phyloP scores from a whole-genome alignment of 2,797 vertebrate genomes.

The Halcyon smyrnensis region DNA sequence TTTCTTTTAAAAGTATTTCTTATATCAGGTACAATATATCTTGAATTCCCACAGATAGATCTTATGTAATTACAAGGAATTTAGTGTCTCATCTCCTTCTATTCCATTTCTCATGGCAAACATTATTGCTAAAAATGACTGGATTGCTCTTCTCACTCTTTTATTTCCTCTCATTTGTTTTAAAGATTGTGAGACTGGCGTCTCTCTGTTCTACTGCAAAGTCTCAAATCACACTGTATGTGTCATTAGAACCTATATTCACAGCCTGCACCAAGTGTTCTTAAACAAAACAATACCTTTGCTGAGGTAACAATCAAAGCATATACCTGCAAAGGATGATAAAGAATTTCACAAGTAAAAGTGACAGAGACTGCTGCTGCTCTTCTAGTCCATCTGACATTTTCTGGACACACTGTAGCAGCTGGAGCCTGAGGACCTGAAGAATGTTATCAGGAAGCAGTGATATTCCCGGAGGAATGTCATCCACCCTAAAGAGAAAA shows the following conservation, averaged over 20 bases:
- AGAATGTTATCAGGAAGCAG: slow-evolving; percentile 97
- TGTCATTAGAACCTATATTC: neutral
- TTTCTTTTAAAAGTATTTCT: neutral
- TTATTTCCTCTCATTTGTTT: neutral
- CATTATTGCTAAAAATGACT: neutral
- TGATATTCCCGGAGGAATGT: slow-evolving; percentile 91
- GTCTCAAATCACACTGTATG: neutral
- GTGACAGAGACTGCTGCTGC: slow-evolving; percentile 90
- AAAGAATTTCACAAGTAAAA: slow-evolving; percentile 95
- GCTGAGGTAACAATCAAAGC: neutral
- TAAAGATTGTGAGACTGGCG: neutral
- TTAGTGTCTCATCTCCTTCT: neutral
- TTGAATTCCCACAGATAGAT: neutral
- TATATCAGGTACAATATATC: neutral
- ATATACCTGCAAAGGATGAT: slow-evolving; percentile 94
- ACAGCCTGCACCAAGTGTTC: neutral
- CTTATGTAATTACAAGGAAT: neutral
- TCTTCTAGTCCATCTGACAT: slow-evolving; percentile 93
- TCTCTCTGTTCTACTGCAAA: neutral
- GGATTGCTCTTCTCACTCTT: neutral
- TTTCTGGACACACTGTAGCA: slow-evolving; percentile 96
- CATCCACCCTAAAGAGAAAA: slow-evolving; percentile 86
- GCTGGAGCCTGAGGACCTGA: slow-evolving; percentile 92
- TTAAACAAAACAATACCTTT: neutral
- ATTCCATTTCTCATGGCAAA: neutral